Conservation (phyloP, 2,797 vertebrate genomes). For the Scyliorhinus canicula region DNA sequence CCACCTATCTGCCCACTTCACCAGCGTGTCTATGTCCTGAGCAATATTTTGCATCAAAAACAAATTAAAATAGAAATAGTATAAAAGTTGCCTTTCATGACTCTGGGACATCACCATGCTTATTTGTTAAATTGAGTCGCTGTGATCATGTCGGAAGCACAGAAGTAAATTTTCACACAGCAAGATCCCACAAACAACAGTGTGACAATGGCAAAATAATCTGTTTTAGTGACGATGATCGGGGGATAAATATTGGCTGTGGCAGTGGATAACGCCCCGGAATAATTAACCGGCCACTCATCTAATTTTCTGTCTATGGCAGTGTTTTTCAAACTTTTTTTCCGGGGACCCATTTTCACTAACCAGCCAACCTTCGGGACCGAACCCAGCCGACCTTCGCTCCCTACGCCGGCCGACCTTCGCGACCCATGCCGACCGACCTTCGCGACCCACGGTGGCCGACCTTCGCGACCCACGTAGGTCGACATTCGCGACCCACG, state of each 20-base stretch:
- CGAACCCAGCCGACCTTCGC: too few relatives aligned
- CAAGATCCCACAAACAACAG: not conserved
- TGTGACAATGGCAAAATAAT: not conserved
- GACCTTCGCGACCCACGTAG: too few relatives aligned
- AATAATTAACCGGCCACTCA: not conserved
- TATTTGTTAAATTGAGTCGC: not conserved
- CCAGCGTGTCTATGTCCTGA: not conserved
- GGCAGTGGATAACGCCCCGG: not conserved
- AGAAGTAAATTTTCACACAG: not conserved
- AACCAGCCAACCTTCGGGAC: too few relatives aligned
- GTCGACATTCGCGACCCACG: too few relatives aligned
- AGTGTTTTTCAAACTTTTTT: too few relatives aligned
- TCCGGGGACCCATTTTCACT: too few relatives aligned
- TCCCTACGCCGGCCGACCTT: too few relatives aligned
- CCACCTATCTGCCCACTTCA: too few relatives aligned
- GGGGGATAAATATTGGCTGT: not conserved
- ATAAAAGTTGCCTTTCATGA: not conserved
- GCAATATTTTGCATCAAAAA: not conserved
- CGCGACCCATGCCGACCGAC: too few relatives aligned
- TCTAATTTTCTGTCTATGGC: not conserved
- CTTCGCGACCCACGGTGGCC: too few relatives aligned
- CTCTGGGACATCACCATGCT: not conserved
- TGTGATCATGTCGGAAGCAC: not conserved
- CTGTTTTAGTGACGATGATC: not conserved
- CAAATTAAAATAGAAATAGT: not conserved